These are phyloP conservation scores for Tiliqua scincoides DNA, from an alignment of 2,113 vertebrate genomes.

Conservation along the genomic window DNA sequence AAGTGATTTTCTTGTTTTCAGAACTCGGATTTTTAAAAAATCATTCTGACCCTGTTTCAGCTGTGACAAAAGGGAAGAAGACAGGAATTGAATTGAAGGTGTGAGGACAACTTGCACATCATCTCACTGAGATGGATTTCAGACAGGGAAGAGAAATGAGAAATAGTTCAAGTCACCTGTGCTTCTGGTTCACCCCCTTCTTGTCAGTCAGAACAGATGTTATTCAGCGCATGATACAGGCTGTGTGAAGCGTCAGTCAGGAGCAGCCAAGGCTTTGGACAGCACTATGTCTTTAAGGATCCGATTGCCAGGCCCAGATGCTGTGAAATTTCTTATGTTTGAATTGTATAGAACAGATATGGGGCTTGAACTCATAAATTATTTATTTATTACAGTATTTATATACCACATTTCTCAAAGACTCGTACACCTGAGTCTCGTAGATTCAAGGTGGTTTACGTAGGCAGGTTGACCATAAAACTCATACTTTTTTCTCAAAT, in stretches of 20 bases:
- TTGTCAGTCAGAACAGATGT: too few species aligned
- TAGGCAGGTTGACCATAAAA: too few species aligned
- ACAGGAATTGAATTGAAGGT: neutral
- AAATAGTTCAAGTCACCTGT: too few species aligned
- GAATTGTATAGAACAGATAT: neutral
- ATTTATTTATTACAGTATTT: too few species aligned
- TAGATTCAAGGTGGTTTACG: too few species aligned
- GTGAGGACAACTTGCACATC: neutral
- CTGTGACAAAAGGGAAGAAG: neutral
- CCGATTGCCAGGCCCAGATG: neutral
- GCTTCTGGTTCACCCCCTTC: too few species aligned
- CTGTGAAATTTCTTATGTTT: neutral
- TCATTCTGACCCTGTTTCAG: neutral
- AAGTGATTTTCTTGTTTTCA: neutral
- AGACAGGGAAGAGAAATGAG: neutral
- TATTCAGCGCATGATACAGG: neutral
- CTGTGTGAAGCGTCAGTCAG: neutral
- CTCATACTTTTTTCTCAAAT: too few species aligned
- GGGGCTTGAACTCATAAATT: neutral
- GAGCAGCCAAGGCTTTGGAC: too few species aligned
- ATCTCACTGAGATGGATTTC: neutral
- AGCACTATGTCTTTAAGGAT: neutral
- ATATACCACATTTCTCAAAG: too few species aligned
- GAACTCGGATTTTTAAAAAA: neutral
- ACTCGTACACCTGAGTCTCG: too few species aligned